These are phyloP conservation scores for Tolmerus cingulatus DNA, from an alignment of 2,888 invertebrate species.

Conservation along the genomic window DNA sequence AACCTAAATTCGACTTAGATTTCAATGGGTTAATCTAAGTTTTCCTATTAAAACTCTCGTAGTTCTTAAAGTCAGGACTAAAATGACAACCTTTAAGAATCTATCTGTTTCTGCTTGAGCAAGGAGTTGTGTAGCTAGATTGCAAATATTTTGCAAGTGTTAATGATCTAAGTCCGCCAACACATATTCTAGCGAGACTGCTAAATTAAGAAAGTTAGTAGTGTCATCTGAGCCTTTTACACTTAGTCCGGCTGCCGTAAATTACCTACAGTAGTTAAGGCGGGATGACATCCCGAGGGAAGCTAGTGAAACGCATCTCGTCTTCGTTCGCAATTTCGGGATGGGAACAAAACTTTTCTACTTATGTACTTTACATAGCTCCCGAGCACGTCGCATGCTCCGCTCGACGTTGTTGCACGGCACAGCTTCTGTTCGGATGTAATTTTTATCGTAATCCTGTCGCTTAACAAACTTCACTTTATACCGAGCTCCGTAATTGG, in stretches of 20 bases:
- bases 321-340: background rate
- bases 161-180: background rate
- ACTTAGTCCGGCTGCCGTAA: background rate
- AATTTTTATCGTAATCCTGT: constrained; percentile 11
- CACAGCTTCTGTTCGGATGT: background rate
- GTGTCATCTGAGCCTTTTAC: background rate
- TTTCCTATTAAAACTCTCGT: too few relatives aligned
- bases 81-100: background rate
- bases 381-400: background rate
- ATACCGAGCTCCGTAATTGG: constrained; percentile 16
- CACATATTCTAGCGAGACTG: background rate
- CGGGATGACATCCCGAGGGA: background rate
- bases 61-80: too few relatives aligned
- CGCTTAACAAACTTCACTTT: background rate
- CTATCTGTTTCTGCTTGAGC: background rate
- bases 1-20: too few relatives aligned
- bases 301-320: background rate
- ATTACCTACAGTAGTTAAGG: background rate
- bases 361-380: background rate
- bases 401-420: background rate
- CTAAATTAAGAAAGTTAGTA: background rate
- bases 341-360: background rate
- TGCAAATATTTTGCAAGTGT: background rate
- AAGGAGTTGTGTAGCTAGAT: background rate
- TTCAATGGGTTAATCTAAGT: too few relatives aligned